phyloP scores from a whole-genome alignment of 2,113 vertebrate species.

The Pristiophorus japonicus region DNA sequence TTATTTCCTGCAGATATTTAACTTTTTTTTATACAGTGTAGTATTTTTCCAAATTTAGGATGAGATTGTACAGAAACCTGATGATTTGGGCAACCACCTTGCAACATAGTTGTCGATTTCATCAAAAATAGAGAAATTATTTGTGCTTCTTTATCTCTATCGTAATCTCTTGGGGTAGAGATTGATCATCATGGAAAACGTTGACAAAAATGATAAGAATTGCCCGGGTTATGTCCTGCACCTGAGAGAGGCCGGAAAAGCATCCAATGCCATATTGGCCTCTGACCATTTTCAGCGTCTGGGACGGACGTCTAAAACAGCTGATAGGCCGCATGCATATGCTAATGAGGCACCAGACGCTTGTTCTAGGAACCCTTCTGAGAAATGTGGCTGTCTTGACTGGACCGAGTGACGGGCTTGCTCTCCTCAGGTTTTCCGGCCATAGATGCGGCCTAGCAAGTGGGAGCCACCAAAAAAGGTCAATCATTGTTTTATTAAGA shows the following conservation, averaged over 20 bases:
- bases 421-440: background rate
- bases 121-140: background rate
- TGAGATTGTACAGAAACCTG: background rate
- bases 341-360: background rate
- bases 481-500: background rate
- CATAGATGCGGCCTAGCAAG: background rate
- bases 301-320: background rate
- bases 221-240: background rate
- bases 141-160: background rate
- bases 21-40: background rate
- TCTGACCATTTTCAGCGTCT: background rate
- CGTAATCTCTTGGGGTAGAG: no score
- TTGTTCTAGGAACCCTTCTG: background rate
- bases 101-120: no score
- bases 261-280: background rate
- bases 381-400: background rate
- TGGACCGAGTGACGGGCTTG: background rate
- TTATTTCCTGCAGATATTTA: conserved; percentile 17
- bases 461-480: background rate
- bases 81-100: background rate
- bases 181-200: background rate
- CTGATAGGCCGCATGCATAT: background rate
- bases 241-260: background rate
- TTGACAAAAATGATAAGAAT: background rate
- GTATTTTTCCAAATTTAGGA: background rate